Conservation (phyloP, 2,888 invertebrate species). For the Yponomeuta plumbellus region DNA sequence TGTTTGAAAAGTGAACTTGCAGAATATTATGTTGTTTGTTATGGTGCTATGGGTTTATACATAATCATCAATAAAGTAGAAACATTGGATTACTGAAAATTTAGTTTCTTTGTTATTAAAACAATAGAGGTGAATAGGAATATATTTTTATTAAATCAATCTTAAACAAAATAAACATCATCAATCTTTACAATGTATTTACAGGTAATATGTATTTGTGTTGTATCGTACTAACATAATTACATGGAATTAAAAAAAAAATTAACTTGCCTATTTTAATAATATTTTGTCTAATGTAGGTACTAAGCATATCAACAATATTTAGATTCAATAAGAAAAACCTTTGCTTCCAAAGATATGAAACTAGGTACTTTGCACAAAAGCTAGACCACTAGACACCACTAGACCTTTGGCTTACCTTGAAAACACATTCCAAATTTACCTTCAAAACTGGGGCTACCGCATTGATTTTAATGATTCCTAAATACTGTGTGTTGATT, state of each 20-base stretch:
- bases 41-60: not conserved
- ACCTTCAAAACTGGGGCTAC: no score
- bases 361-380: no score
- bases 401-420: no score
- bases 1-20: not conserved
- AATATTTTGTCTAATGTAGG: not conserved
- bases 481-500: no score
- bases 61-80: not conserved
- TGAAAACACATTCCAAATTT: no score
- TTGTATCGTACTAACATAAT: not conserved
- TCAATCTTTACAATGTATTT: not conserved
- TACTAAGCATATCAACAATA: not conserved
- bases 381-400: no score
- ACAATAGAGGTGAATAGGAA: not conserved
- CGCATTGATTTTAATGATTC: no score
- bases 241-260: no score
- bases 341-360: not conserved
- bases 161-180: not conserved
- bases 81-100: not conserved
- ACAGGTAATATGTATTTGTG: not conserved
- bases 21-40: not conserved
- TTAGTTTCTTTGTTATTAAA: not conserved
- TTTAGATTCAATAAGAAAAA: not conserved
- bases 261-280: not conserved
- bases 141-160: constrained; percentile 1